phyloP scores from a whole-genome alignment of 2,797 vertebrate genomes.

The Silurus lanzhouensis region DNA sequence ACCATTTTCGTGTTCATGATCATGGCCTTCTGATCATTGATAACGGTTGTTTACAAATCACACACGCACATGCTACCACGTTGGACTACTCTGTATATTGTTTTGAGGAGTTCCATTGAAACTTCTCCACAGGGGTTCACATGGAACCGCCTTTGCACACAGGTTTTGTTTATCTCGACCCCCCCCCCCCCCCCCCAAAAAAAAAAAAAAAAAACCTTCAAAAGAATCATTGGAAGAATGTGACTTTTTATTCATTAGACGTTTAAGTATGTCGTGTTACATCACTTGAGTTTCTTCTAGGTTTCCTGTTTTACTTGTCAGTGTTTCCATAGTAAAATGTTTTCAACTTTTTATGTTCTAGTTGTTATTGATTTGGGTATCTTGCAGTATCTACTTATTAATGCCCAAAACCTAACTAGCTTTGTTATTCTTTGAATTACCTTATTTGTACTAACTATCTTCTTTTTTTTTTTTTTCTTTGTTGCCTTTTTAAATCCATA shows the following conservation, averaged over 20 bases:
- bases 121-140: constrained; percentile 39
- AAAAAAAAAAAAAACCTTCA: background rate
- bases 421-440: constrained; percentile 48
- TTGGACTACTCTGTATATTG: constrained; percentile 22
- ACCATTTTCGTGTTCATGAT: background rate
- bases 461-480: constrained; percentile 59
- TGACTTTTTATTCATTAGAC: background rate
- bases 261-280: background rate
- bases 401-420: constrained; percentile 52
- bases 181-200: no score
- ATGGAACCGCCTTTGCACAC: background rate
- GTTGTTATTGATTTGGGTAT: constrained; percentile 43
- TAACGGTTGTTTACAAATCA: constrained; percentile 32
- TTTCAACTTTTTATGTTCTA: constrained; percentile 12
- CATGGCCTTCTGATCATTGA: constrained; percentile 24
- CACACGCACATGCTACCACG: background rate
- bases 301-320: constrained; percentile 30
- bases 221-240: background rate
- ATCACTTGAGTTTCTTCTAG: background rate
- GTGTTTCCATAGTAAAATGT: background rate
- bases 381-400: constrained; percentile 35
- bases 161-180: background rate
- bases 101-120: constrained; percentile 44
- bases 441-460: constrained; percentile 64
- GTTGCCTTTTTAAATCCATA: background rate